phyloP scores from a whole-genome alignment of 2,113 vertebrate species.

The Irena cyanogastra region DNA sequence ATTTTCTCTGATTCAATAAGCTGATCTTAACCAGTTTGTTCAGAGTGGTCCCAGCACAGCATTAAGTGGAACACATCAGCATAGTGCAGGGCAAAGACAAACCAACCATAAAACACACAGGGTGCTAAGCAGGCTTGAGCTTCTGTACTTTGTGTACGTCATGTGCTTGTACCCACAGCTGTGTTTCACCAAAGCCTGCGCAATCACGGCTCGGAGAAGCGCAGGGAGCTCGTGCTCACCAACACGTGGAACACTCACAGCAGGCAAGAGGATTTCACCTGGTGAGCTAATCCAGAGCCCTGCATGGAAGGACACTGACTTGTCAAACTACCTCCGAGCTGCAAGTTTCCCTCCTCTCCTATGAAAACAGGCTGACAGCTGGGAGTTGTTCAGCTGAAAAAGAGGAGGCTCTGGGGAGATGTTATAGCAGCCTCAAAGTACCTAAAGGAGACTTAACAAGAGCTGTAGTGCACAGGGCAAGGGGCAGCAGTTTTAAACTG shows the following conservation, averaged over 20 bases:
- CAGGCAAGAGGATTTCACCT: neutral
- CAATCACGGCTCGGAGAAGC: neutral
- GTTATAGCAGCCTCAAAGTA: fast-evolving
- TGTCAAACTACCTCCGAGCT: neutral
- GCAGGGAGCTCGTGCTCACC: fast-evolving
- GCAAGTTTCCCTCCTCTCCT: neutral
- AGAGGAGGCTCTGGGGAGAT: neutral
- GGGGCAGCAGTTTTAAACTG: neutral
- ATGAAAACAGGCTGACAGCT: neutral
- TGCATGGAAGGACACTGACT: neutral
- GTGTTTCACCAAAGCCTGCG: neutral
- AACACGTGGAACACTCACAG: neutral
- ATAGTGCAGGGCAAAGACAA: neutral
- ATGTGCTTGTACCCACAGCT: neutral
- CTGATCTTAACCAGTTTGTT: neutral
- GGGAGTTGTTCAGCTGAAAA: neutral
- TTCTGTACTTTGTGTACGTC: neutral
- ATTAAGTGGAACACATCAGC: neutral
- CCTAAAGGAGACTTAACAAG: neutral
- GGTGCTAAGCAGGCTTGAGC: neutral
- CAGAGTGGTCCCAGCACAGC: neutral
- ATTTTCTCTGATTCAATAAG: neutral
- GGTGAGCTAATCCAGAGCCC: neutral
- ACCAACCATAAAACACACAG: neutral
- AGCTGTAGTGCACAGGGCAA: neutral